Percentiles rank a stretch among this genome's conserved stretches.
Conservation (phyloP, 2,888 invertebrate species). For the Nowickia ferox region DNA sequence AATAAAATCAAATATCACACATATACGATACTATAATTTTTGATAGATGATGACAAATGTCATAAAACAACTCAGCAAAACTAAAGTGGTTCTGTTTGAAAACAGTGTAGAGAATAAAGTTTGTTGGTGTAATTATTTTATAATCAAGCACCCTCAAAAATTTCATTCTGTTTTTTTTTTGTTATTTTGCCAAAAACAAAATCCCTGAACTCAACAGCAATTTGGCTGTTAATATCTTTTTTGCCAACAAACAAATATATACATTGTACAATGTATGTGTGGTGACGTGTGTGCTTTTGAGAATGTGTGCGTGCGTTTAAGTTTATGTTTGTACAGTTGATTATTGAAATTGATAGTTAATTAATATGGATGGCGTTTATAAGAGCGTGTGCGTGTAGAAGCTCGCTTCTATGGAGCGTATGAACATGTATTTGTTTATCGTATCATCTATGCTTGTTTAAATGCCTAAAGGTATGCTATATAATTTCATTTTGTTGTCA, state of each 20-base stretch:
- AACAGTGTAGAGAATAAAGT: conserved; percentile 36
- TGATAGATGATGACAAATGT: conserved; percentile 72
- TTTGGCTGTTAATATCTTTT: conserved; percentile 36
- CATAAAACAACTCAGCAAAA: conserved; percentile 59
- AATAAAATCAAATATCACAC: conserved; percentile 39
- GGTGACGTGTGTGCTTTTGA: background rate
- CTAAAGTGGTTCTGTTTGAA: conserved; percentile 47
- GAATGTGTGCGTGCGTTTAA: conserved; percentile 34
- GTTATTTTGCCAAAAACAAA: conserved; percentile 14
- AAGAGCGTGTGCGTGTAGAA: background rate
- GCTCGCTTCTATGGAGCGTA: conserved; percentile 7
- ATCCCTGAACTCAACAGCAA: conserved; percentile 29
- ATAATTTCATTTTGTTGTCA: conserved; percentile 72
- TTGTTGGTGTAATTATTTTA: conserved; percentile 66
- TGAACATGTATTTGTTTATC: conserved; percentile 60
- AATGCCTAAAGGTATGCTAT: conserved; percentile 72
- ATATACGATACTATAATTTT: conserved; percentile 27
- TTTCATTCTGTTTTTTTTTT: conserved; percentile 36
- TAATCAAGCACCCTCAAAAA: conserved; percentile 61
- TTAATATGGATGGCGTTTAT: conserved; percentile 68
- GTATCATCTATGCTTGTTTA: conserved; percentile 66
- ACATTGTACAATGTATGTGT: background rate
- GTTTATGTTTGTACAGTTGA: conserved; percentile 64
- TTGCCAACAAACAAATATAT: conserved; percentile 1
- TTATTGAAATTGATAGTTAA: conserved; percentile 72